Base-by-base conservation (phyloP, 1,140 invertebrate genomes). In the Scaptomyza graminum region DNA sequence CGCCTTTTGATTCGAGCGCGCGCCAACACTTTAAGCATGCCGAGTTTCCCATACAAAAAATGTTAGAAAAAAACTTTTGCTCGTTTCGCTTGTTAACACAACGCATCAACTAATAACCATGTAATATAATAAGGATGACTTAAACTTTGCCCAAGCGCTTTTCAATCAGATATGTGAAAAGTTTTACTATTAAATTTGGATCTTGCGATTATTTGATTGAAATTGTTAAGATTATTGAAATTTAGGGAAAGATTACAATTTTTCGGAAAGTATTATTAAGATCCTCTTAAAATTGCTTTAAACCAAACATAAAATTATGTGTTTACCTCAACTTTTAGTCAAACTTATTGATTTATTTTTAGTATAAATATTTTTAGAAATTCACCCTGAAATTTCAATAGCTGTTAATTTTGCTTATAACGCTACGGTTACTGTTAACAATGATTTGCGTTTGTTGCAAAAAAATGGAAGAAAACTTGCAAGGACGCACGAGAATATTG, bases 121-220 rank as follows among this genome's bases (percentile, higher is more conserved):
- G 65, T 47, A 77, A 55, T 50, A 31, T 7, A 4, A 31, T 7
- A 4, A 31, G 3, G 28, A 44, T 31, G 47, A 47, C 5, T 50
- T 37, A 18, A 50, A 55, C 52, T 70, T 60, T 61, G 47, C 7
- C 71, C 78, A 83, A 62, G 60, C 43, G 54, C 62, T 41, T 63
- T 67, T 73, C 71, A 69, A 87, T 78, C 71, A 87, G 70, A 57
- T 75, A 75, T 78, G 22, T 52, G 25, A 41, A 71, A 80, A 84
- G 22, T 85, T 77, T 74, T 47, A 39, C 47, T 28, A 66, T 76
- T 71, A 66, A 85, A 87, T 74, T 68, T 46, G 52, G 52, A 77
- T 76, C 18, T 73, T 72, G 39, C 56, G 65, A 76, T 34, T 34
- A 55, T 60, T 69, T 69, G 69, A 80, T 74, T 59, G 0, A 52